Base-by-base conservation (phyloP, 2,797 vertebrate genomes). In the Zalophus californianus region DNA sequence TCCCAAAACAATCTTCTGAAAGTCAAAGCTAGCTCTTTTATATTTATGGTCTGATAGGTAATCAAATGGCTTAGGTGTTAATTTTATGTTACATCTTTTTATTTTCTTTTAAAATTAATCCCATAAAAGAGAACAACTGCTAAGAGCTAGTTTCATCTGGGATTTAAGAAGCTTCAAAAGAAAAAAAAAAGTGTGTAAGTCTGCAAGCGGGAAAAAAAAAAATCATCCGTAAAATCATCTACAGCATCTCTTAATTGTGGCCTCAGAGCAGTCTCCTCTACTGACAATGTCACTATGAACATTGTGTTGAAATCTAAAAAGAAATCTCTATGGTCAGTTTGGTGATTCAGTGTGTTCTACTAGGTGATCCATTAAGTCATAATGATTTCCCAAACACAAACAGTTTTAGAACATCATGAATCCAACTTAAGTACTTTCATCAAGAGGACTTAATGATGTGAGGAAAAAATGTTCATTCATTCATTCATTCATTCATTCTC, bases 31-130 rank as follows among this genome's bases (percentile, higher is more conserved):
- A 8, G 5, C 62, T 95, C 90, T 92, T 95, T 82, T 32, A 54
- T 77, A 73, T 94, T 96, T 80, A 79, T 1, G 91, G 38, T 84
- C 60, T 77, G 58, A 89, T 91, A 82, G 20, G 50, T 92, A 97
- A 96, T 97, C 97, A 97, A 79, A 93, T 58, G 95, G 52, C 64
- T 86, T 64, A 79, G 78, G 75, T 96, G 41, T 92, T 96, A 87
- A 92, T 96, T 96, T 97, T 82, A 88, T 56, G 84, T 79, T 95
- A 58, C 27, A 92, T 93, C 87, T 64, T 73, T 88, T 84, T 88
- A 86, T 94, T 60, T 88, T 29, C n/a, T 80, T 96, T 96, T 91
- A 89, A 88, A 95, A 86, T 94, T 95, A 98, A 97, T 96, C 75
- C 58, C 66, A 87, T 96, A 94, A 97, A 97, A 94, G 70, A 96